Conservation (phyloP, 2,113 vertebrate genomes). For the Cynopterus brachyotis region DNA sequence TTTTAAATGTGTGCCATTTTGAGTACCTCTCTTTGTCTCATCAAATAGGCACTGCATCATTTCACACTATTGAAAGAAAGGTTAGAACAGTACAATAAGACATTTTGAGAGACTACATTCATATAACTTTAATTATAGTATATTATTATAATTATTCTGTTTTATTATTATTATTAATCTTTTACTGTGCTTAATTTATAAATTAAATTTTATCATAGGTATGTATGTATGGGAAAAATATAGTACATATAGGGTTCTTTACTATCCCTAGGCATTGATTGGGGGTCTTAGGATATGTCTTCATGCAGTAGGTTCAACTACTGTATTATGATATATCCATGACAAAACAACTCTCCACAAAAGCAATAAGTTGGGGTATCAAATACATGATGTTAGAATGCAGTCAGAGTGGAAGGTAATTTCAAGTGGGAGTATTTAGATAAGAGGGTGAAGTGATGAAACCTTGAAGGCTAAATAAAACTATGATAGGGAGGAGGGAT, state of each 20-base stretch:
- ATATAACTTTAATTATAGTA: background rate
- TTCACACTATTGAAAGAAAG: background rate
- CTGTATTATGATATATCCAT: background rate
- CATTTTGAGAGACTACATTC: background rate
- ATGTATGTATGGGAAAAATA: background rate
- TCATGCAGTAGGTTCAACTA: background rate
- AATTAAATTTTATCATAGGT: background rate
- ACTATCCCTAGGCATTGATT: background rate
- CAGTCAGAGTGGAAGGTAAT: background rate
- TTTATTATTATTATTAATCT: background rate
- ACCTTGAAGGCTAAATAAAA: background rate
- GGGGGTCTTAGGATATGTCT: background rate
- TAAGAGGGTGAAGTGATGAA: background rate
- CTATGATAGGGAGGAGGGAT: background rate
- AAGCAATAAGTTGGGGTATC: background rate
- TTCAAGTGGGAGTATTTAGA: background rate
- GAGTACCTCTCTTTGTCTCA: background rate
- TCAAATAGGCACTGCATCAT: background rate
- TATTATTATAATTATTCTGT: background rate
- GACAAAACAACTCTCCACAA: background rate
- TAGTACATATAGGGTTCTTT: background rate
- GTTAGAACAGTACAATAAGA: background rate
- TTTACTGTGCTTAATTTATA: background rate
- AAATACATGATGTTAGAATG: background rate
- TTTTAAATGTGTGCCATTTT: background rate